These are phyloP conservation scores for Mimumesa dahlbomi DNA, from an alignment of 2,888 invertebrate species.

Conservation along the genomic window DNA sequence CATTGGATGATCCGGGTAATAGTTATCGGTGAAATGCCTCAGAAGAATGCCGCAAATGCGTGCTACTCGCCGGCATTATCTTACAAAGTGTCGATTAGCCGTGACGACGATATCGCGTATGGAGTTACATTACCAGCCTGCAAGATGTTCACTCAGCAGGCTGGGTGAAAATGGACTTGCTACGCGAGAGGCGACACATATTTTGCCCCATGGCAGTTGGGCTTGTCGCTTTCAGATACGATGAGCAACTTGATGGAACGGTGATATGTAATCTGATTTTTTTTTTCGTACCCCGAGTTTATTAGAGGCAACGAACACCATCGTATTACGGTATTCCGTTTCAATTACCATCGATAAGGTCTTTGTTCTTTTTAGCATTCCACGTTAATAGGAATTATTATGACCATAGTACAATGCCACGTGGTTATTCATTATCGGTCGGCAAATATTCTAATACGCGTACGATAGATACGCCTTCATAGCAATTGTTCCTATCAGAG, in stretches of 20 bases:
- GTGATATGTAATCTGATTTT: conserved; percentile 41
- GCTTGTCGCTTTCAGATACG: conserved; percentile 14
- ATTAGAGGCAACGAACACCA: conserved; percentile 25
- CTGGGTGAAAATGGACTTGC: conserved; percentile 33
- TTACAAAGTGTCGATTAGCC: conserved; percentile 66
- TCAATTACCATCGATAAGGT: conserved; percentile 46
- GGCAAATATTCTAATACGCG: too few species aligned
- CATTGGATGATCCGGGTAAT: conserved; percentile 45
- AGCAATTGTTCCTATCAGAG: too few species aligned
- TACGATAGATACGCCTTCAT: too few species aligned
- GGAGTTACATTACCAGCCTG: conserved; percentile 47
- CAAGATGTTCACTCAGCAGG: conserved; percentile 46
- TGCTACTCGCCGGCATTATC: conserved; percentile 53
- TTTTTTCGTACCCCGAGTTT: conserved; percentile 38
- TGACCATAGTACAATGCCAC: conserved; percentile 11
- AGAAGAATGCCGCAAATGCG: conserved; percentile 31
- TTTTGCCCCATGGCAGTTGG: conserved; percentile 34
- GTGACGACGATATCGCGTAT: conserved; percentile 52
- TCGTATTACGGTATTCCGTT: conserved; percentile 47
- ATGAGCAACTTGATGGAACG: conserved; percentile 31
- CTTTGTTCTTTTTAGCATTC: conserved; percentile 26
- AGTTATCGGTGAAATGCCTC: conserved; percentile 40
- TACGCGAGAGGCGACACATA: conserved; percentile 38
- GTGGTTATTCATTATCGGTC: too few species aligned
- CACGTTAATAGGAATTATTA: conserved; percentile 31